Base-by-base conservation (phyloP, 2,797 vertebrate species). In the Amniataba percoides region DNA sequence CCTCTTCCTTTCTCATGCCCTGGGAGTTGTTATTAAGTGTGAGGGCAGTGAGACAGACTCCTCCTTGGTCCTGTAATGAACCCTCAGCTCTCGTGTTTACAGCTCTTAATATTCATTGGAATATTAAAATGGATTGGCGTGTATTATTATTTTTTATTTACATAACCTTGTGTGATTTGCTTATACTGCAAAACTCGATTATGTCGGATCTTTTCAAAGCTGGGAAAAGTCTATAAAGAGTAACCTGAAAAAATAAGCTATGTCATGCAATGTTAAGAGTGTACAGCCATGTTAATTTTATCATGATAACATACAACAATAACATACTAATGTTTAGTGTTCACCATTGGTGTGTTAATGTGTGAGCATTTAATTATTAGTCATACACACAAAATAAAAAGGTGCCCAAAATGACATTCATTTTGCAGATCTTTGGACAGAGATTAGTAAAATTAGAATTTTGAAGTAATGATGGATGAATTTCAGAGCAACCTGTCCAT, bases 61-160 rank as follows among this genome's bases (percentile, higher is more conserved):
- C 51, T 57, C 25, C 66, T 76, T 51, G 21, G 59, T 75, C 70
- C 39, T 34, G 31, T 74, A 75, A 77, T 65, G 73, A 84, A 77
- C 40, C 46, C 39, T 66, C 42, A 36, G 70, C 48, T 71, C 65
- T 66, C 1, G 8, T 67, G 73, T 85, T 74, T 78, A 36, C 66
- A 56, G 51, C 34, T 27, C 7, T 90, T 64, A 86, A 87, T 77
- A 91, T 88, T 85, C 43, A 87, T 83, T 13, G 71, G 3, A 9
- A 21, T 55, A 84, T 85, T 85, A 78, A 87, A 78, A 66, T 68
- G 0, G 74, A 86, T 60, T 73, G 52, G 25, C 21, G 19, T 13
- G 18, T 71, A 66, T 69, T 71, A 66, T 69, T 19, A 3, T 52
- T 68, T 69, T 61, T 45, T 63, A 42, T 70, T 19, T 56, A 40